phyloP scores from a whole-genome alignment of 2,113 vertebrate species.

The Mola mola region DNA sequence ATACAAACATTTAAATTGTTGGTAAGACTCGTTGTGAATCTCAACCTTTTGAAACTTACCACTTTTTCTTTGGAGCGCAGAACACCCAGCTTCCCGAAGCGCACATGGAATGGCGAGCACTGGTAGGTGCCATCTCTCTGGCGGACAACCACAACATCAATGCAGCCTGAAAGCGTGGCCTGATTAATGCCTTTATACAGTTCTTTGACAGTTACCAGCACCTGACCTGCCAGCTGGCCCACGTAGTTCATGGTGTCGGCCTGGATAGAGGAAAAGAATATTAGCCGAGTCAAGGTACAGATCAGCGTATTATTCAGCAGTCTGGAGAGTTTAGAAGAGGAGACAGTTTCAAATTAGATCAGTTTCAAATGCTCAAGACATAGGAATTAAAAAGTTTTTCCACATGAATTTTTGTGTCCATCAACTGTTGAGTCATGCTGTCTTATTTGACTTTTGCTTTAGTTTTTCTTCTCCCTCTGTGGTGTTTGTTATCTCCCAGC shows the following conservation, averaged over 20 bases:
- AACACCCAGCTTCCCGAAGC: constrained; percentile 97
- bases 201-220: constrained; percentile 96
- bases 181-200: constrained; percentile 98
- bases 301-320: not conserved
- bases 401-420: no score
- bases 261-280: constrained; percentile 67
- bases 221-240: constrained; percentile 96
- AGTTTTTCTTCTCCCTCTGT: not conserved
- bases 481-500: constrained; percentile 40
- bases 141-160: constrained; percentile 94
- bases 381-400: no score
- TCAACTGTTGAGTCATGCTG: no score
- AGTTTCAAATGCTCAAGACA: no score
- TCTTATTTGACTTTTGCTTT: constrained; percentile 17
- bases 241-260: constrained; percentile 98
- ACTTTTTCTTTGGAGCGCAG: constrained; percentile 98
- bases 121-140: constrained; percentile 93
- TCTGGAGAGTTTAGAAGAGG: not conserved
- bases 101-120: constrained; percentile 97
- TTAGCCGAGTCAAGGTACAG: constrained; percentile 4
- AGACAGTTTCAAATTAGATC: not conserved
- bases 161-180: constrained; percentile 96
- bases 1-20: no score
- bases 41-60: constrained; percentile 89
- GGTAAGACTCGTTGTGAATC: no score